Percentiles rank a stretch among this genome's conserved stretches.
phyloP scores from a whole-genome alignment of 2,888 invertebrate genomes.

The Parnassius glacialis region DNA sequence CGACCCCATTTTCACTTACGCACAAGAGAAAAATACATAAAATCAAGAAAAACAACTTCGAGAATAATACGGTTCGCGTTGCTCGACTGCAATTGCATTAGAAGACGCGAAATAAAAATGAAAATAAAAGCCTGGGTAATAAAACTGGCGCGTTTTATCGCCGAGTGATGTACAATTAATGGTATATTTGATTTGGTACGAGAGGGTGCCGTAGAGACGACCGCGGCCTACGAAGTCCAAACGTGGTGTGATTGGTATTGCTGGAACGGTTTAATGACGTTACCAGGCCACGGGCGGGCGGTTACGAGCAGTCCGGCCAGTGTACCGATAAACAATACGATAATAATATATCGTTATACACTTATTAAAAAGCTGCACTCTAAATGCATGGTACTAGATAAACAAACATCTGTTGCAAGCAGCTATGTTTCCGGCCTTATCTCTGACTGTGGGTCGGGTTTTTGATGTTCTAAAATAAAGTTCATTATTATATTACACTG shows the following conservation, averaged over 20 bases:
- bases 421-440: conserved; percentile 35
- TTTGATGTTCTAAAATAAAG: conserved; percentile 11
- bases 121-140: conserved; percentile 66
- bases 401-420: conserved; percentile 59
- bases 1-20: conserved; percentile 60
- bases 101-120: conserved; percentile 69
- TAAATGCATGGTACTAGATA: conserved; percentile 59
- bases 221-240: conserved; percentile 49
- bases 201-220: conserved; percentile 40
- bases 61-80: conserved; percentile 64
- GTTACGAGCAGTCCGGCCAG: conserved; percentile 55
- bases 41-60: conserved; percentile 57
- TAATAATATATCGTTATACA: conserved; percentile 69
- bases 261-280: conserved; percentile 25
- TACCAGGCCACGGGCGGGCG: conserved; percentile 48
- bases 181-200: conserved; percentile 63
- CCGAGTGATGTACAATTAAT: conserved; percentile 68
- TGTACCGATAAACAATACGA: conserved; percentile 59
- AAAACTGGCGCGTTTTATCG: conserved; percentile 70
- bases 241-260: conserved; percentile 43
- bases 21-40: conserved; percentile 62
- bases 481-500: conserved; percentile 1
- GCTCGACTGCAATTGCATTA: conserved; percentile 78
- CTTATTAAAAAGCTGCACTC: conserved; percentile 65
- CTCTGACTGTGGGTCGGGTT: conserved; percentile 5